Base-by-base conservation (phyloP, 1,140 invertebrate genomes). In the Cotesia glomerata region DNA sequence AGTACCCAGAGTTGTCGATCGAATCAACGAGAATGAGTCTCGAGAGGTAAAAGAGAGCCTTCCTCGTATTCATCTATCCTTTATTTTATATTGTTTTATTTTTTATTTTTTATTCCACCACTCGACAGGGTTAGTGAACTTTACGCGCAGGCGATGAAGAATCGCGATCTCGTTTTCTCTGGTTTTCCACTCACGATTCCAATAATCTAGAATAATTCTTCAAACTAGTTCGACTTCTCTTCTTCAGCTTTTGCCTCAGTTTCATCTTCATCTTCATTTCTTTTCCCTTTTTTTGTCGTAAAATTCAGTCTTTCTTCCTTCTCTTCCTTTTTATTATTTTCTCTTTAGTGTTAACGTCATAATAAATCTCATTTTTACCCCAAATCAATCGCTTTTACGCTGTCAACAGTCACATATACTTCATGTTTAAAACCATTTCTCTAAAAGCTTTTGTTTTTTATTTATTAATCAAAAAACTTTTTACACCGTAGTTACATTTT, bases 141-240 rank as follows among this genome's bases (percentile, higher is more conserved):
- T 64, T 26, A 52, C 52, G 39, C 62, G 13, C 69, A 63, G 61
- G 52, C 61, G 62, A 66, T 72, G 52, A 72, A 72, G 63, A 65
- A 72, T 72, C 62, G 63, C 51, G 63, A 65, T 65, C 35, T 65
- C 32, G 26, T 71, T 52, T 18, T 66, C 52, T 68, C 66, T 39
- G 13, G 66, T 16, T 63, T 71, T 72, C 54, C 51, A 14, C 63
- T 66, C 70, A 72, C 70, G 63, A 72, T 72, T 72, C 70, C 70
- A 72, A 72, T 72, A 72, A 72, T 49, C 70, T 59, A 72, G 45
- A 72, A 72, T 72, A 72, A 66, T 72, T 72, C 70, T 35, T 72
- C 70, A 72, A 72, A 72, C 35, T 51, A 39, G 9, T 51, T 66
- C 11, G 13, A 13, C 36, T 14, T 14, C 18, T 39, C 62, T 18